phyloP scores from a whole-genome alignment of 1,140 invertebrate genomes.

The Ceratina australensis region DNA sequence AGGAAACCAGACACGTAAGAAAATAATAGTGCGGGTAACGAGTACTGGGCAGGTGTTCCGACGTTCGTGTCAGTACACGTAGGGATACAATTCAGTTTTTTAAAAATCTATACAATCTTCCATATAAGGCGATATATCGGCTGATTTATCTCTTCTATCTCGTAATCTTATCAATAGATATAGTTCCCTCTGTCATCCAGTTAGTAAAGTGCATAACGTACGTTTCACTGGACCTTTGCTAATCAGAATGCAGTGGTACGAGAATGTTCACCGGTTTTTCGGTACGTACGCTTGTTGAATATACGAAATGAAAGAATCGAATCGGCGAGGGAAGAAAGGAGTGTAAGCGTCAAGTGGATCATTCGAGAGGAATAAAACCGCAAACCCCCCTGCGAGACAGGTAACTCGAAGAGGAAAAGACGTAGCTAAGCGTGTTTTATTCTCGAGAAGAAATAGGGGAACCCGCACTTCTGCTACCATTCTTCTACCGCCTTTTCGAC shows the following conservation, averaged over 20 bases:
- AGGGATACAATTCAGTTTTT: neutral
- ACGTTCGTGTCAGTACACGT: too few species aligned
- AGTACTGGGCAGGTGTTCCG: too few species aligned
- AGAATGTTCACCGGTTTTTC: neutral
- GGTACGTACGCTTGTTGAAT: conserved; percentile 37
- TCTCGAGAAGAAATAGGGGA: too few species aligned
- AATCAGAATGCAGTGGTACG: conserved; percentile 1
- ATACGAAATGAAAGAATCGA: too few species aligned
- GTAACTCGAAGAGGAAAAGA: neutral
- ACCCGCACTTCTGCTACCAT: conserved; percentile 5
- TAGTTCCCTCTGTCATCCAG: neutral
- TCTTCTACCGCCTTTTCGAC: conserved; percentile 39
- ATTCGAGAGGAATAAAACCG: neutral
- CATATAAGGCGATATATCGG: conserved; percentile 40
- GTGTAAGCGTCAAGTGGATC: conserved; percentile 10
- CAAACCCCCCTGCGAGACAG: neutral
- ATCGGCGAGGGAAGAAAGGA: too few species aligned
- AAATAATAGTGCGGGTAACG: too few species aligned
- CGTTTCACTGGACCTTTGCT: neutral
- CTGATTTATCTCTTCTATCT: conserved; percentile 36
- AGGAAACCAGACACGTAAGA: too few species aligned
- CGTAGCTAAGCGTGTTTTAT: neutral
- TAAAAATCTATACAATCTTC: neutral
- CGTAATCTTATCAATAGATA: conserved; percentile 56
- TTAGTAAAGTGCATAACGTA: conserved; percentile 31